Percentiles rank a stretch among this genome's conserved stretches.
Conservation (phyloP, 1,140 invertebrate genomes). For the Drosophila kikkawai region DNA sequence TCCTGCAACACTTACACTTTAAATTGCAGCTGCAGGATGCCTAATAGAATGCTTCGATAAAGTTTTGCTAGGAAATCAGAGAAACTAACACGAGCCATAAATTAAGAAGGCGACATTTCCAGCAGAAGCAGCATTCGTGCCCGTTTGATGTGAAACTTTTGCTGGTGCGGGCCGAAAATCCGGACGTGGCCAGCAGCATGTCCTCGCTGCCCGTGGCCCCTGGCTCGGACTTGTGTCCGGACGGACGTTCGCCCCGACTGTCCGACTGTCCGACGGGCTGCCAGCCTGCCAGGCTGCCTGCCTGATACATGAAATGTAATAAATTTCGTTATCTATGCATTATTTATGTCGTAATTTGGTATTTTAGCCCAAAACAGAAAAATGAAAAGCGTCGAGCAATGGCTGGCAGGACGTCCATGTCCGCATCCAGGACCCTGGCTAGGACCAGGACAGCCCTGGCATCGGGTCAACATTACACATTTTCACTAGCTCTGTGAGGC, state of each 20-base stretch:
- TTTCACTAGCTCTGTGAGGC: slow-evolving; percentile 43
- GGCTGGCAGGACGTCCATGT: slow-evolving; percentile 51
- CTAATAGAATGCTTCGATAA: slow-evolving; percentile 58
- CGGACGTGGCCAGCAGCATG: slow-evolving; percentile 50
- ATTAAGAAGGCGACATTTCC: slow-evolving; percentile 74
- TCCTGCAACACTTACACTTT: slow-evolving; percentile 30
- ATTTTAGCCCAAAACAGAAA: slow-evolving; percentile 83
- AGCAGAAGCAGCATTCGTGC: slow-evolving; percentile 26
- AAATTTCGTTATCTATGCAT: slow-evolving; percentile 84
- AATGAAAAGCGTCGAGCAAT: slow-evolving; percentile 76
- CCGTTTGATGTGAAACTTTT: slow-evolving; percentile 57
- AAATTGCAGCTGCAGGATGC: slow-evolving; percentile 31
- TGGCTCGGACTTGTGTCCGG: slow-evolving; percentile 15
- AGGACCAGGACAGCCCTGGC: slow-evolving; percentile 42
- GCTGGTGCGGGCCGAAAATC: slow-evolving; percentile 28
- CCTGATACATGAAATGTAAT: slow-evolving; percentile 83
- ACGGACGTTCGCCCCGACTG: slow-evolving; percentile 39
- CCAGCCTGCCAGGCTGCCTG: slow-evolving; percentile 37
- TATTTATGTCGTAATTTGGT: slow-evolving; percentile 84
- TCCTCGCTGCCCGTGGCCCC: background rate
- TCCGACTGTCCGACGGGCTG: slow-evolving; percentile 8
- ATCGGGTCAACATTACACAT: slow-evolving; percentile 79
- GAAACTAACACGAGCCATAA: slow-evolving; percentile 79
- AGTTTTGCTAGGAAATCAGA: slow-evolving; percentile 68
- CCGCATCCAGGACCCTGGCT: slow-evolving; percentile 11